phyloP scores from a whole-genome alignment of 2,113 vertebrate genomes.

The Phasianus colchicus region DNA sequence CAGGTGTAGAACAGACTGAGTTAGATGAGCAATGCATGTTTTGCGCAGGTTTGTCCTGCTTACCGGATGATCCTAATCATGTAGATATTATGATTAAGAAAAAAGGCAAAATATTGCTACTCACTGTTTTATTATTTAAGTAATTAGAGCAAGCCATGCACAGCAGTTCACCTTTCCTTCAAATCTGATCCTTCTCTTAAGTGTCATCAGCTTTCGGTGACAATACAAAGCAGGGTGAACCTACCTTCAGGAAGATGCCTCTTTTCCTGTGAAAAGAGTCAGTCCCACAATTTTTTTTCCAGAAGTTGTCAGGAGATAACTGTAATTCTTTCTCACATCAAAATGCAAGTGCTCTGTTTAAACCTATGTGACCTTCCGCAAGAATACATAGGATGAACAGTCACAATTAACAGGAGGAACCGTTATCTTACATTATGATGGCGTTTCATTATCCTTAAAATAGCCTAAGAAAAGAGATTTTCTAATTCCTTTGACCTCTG shows the following conservation, averaged over 20 bases:
- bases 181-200: background rate
- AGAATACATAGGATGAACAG: background rate
- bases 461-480: background rate
- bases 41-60: background rate
- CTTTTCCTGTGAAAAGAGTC: background rate
- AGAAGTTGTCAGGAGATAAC: background rate
- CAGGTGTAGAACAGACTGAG: background rate
- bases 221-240: background rate
- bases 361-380: accelerated
- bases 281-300: background rate
- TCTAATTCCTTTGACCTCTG: background rate
- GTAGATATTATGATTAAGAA: background rate
- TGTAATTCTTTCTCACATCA: background rate
- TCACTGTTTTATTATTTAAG: background rate
- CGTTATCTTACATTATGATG: background rate
- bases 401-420: background rate
- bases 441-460: background rate
- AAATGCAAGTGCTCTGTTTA: background rate
- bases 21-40: accelerated
- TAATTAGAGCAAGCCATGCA: background rate
- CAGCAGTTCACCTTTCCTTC: background rate
- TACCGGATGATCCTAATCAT: background rate
- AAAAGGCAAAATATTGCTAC: background rate
- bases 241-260: background rate
- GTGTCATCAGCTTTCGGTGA: background rate